Evolutionary conservation across 2,113 vertebrate species (phyloP).

Genomic region (Camelus bactrianus): DNA sequence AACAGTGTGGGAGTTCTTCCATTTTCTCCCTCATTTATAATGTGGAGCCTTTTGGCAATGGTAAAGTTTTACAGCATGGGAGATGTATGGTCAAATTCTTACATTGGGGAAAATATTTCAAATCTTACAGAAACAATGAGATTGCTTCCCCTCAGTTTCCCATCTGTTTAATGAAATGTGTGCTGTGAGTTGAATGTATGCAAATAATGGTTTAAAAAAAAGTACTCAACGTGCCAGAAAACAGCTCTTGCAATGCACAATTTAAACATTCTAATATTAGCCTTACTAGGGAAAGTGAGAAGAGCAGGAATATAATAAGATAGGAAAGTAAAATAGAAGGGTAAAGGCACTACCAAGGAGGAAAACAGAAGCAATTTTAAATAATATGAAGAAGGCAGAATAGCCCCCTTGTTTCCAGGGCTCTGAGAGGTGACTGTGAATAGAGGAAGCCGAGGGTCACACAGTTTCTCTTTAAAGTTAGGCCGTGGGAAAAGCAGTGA

Average conservation of each 20-base stretch:
- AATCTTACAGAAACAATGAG: conserved; percentile 21
- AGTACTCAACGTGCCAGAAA: conserved; percentile 25
- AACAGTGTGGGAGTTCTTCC: background rate
- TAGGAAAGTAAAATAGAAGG: background rate
- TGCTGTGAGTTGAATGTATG: background rate
- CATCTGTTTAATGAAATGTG: conserved; percentile 14
- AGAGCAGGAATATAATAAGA: background rate
- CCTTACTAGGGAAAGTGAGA: background rate
- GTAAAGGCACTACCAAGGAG: background rate
- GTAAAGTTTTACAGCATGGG: background rate
- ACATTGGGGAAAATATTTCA: background rate
- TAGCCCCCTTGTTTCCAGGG: background rate
- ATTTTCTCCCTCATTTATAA: background rate
- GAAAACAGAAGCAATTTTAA: background rate
- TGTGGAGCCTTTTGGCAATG: background rate
- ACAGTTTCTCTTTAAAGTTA: background rate
- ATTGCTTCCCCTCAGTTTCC: background rate
- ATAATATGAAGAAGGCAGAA: background rate
- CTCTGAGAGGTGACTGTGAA: background rate
- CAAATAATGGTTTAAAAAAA: background rate
- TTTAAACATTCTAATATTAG: background rate
- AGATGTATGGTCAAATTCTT: background rate
- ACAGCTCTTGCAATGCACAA: background rate
- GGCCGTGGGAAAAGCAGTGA: background rate
- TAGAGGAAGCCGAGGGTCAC: background rate